Evolutionary conservation across 2,797 vertebrate species (phyloP).

Genomic region (Halcyon leucocephala): DNA sequence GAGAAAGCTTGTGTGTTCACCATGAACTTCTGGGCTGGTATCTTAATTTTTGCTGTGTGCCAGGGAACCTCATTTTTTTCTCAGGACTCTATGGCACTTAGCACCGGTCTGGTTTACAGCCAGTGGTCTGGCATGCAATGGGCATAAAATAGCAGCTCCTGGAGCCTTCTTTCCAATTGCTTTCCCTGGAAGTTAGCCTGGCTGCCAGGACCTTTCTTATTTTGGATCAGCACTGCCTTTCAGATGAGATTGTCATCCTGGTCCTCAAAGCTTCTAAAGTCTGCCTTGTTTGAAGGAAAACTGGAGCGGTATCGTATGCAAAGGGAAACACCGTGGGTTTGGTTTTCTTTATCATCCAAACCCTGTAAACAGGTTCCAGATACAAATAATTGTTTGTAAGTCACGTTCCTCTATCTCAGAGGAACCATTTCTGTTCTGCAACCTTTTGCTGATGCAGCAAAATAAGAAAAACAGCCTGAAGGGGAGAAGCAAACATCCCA

Average conservation of each 20-base stretch:
- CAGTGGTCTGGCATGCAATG: not conserved
- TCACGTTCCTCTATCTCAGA: slow-evolving; percentile 55
- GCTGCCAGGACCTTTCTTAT: not conserved
- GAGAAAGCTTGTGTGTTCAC: not conserved
- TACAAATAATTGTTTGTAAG: slow-evolving; percentile 57
- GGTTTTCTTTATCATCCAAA: slow-evolving; percentile 32
- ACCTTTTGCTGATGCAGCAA: slow-evolving; percentile 56
- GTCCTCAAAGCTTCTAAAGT: not conserved
- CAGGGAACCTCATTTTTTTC: not conserved
- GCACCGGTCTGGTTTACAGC: not conserved
- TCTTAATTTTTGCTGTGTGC: not conserved
- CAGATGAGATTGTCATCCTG: not conserved
- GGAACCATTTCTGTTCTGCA: slow-evolving; percentile 37
- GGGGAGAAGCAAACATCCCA: slow-evolving; percentile 38
- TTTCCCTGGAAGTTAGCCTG: not conserved
- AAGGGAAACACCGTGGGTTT: not conserved
- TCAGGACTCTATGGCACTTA: not conserved
- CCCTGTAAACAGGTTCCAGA: slow-evolving; percentile 30
- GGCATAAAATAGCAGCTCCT: not conserved
- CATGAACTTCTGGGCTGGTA: not conserved
- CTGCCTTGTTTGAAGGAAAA: not conserved
- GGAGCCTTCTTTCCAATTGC: not conserved
- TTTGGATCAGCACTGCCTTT: not conserved
- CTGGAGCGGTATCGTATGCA: not conserved
- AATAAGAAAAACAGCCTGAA: slow-evolving; percentile 61